phyloP scores from a whole-genome alignment of 2,888 invertebrate genomes.

The Dolichomitus sp. region DNA sequence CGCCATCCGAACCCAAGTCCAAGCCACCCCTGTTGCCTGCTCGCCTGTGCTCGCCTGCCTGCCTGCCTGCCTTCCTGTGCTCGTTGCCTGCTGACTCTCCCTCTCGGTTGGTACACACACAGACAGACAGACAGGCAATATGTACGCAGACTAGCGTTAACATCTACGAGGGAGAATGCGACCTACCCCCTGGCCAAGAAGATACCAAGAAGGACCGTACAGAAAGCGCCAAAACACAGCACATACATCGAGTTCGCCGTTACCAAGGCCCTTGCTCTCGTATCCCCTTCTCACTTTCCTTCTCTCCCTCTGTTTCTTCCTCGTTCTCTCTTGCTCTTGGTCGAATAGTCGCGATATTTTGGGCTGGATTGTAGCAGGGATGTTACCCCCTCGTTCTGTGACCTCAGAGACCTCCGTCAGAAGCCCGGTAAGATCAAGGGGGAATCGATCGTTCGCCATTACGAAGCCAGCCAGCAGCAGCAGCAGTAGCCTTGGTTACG shows the following conservation, averaged over 20 bases:
- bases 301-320: constrained; percentile 10
- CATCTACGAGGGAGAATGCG: constrained; percentile 43
- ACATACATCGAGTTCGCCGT: constrained; percentile 49
- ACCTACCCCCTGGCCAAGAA: constrained; percentile 42
- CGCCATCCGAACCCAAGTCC: constrained; percentile 84
- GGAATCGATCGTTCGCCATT: constrained; percentile 66
- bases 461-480: constrained; percentile 36
- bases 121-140: constrained; percentile 3
- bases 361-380: constrained; percentile 49
- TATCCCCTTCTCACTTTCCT: constrained; percentile 23
- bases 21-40: constrained; percentile 80
- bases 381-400: constrained; percentile 50
- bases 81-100: constrained; percentile 44
- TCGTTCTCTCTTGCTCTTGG: not conserved
- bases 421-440: constrained; percentile 64
- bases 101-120: constrained; percentile 17
- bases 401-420: constrained; percentile 57
- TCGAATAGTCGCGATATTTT: constrained; percentile 53
- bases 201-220: constrained; percentile 61
- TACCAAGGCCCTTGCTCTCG: constrained; percentile 52
- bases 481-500: constrained; percentile 24
- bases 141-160: constrained; percentile 1
- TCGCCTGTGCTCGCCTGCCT: constrained; percentile 72
- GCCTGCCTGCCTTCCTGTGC: constrained; percentile 40
- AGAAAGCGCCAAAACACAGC: constrained; percentile 29